Evolutionary conservation across 2,113 vertebrate genomes (phyloP), one percentile per base, ranked within the genome.

Genomic region (Bubo scandiacus): DNA sequence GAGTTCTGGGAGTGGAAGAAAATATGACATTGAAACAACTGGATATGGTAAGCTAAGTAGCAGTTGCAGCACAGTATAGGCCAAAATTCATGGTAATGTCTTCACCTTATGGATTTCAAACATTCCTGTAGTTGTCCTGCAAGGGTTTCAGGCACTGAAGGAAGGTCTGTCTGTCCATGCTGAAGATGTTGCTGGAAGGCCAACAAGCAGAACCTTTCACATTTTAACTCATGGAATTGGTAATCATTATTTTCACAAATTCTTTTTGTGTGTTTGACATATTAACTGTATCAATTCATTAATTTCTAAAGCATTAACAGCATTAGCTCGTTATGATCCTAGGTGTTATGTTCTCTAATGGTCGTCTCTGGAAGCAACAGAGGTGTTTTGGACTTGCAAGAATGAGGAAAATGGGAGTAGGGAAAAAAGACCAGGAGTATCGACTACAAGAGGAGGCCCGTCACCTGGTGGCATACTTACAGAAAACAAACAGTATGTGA

Each of bases 91-190:
- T 12, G 87, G 97, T 13, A 87, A 57, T 6, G 18, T 97, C 71
- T 97, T 95, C 71, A 97, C 98, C 0, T 29, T 96, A 32, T 97
- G 97, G 97, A 0, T 96, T 58, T 83, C 89, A 49, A 26, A 73
- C 5, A 21, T 3, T 2, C 97, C 97, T 7, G 8, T 90, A 0
- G 65, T 97, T 38, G 90, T 97, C 22, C 90, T 98, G 36, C 96
- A 94, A 9, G 88, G 97, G 21, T 98, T 95, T 88, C 63, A 45
- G 47, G 81, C 83, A 0, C 90, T 98, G 87, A 98, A 98, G 93
- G 95, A 97, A 54, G 97, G 95, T 14, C 72, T 98, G 70, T 94
- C 96, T 74, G 86, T 68, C 62, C 91, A 13, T 40, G 87, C 90
- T 20, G 97, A 97, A 54, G 90, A 96, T 7, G 80, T 98, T 79